Evolutionary conservation across 37 sponge, comb jelly and placozoan genomes (phyloP), one percentile per base, ranked within the genome.

Genomic region (Cladorhizidae sp.): DNA sequence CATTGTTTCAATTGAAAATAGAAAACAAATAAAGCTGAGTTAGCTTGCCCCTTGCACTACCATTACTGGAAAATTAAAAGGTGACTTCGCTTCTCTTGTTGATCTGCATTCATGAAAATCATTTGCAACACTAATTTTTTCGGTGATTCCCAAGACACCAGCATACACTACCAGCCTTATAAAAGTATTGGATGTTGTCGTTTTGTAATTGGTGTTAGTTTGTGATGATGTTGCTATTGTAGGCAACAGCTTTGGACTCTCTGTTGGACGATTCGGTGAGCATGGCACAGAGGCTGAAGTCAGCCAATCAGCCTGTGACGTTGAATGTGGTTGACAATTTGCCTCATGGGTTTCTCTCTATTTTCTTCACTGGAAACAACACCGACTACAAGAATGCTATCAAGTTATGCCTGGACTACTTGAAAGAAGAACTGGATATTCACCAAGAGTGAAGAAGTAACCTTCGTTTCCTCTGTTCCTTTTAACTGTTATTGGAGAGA

Each of bases 201-300:
- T n/a, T n/a, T n/a, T n/a, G n/a, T n/a, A n/a, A n/a, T n/a, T n/a
- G n/a, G n/a, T n/a, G n/a, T n/a, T n/a, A n/a, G n/a, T n/a, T n/a
- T 23, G 23, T 17, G 28, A 26, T 68, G 12, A 8, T 68, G 29
- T 33, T 32, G 35, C 28, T 21, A 36, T 68, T 63, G 3, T 51
- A 94, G 92, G 97, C 72, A 5, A 74, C 84, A 31, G 84, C 81
- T 9, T 78, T 92, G 40, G 98, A 97, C 51, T 93, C 98, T 20
- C 59, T 94, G 40, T 70, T 97, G 76, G 98, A 97, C 69, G 98
- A 97, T 64, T 56, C 91, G 1, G 79, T 97, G 1, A 82, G 64
- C 0, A 88, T 94, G 72, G 95, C 95, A 25, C 80, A 83, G n/a
- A 68, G 80, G n/a, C 85, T 97, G 71, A 85, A 87, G 54, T 74